Evolutionary conservation across 2,797 vertebrate species (phyloP), one percentile per base, ranked within the genome.

Genomic region (Chaenodraco wilsoni): DNA sequence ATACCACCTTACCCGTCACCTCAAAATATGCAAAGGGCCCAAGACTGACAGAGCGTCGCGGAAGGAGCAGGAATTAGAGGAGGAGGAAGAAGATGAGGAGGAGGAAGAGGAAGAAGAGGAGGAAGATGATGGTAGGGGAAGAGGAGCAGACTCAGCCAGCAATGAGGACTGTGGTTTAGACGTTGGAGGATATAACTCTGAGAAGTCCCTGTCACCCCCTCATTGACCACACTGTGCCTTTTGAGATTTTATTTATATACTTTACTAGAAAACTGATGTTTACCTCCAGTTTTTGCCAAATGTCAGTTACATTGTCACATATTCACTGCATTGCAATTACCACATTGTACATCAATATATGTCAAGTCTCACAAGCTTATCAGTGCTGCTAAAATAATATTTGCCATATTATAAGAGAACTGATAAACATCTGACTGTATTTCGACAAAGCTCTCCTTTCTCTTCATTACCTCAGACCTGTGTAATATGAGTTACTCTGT

Each of bases 11-110:
- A 99, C 98, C 1, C 95, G 98, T 13, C 98, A 99, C 92, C 94
- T 99, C 75, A 99, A 99, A 92, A 99, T 98, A 88, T 99, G 98
- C 91, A 99, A 98, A 91, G 97, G 97, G 17, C 97, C 97, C 21
- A 96, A 95, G 65, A 93, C 85, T 0, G 96, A 96, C 6, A 94
- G 96, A 10, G 90, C 91, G 0, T 95, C 95, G 0, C 95, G 95
- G 15, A 92, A 93, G 48, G 92, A 91, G 56, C 95, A 92, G 1
- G 96, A 95, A 1, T 92, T 93, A 5, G 94, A 94, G 0, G 91
- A 93, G 2, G 90, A 89, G 0, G 94, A 95, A 0, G 92, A 90
- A 0, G 92, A 91, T 0, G 59, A 61, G 2, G 87, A 84, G 0
- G 84, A 85, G 0, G 87, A 87, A 0, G 84, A 90, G 0, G 45